These are phyloP conservation scores for Xyliphius kryptos DNA, from an alignment of 2,113 vertebrate genomes.

Conservation along the genomic window DNA sequence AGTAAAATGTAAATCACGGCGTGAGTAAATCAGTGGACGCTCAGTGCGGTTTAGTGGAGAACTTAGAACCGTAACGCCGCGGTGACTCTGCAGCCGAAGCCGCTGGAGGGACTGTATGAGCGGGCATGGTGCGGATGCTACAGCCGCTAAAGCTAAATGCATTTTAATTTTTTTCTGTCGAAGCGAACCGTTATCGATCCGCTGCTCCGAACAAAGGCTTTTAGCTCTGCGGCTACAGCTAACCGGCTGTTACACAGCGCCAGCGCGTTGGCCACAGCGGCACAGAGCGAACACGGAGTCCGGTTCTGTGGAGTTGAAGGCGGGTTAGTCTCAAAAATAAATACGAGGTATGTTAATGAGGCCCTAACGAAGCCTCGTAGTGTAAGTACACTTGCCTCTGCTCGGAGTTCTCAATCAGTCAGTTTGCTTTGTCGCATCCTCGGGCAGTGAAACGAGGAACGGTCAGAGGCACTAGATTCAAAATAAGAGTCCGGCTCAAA, in stretches of 20 bases:
- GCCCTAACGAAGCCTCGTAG: background rate
- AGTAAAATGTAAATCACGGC: no score
- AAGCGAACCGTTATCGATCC: conserved; percentile 8
- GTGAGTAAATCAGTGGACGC: no score
- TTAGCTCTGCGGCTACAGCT: conserved; percentile 18
- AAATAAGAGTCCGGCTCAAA: conserved; percentile 41
- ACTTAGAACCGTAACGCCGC: no score
- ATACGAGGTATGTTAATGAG: background rate
- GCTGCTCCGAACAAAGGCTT: conserved; percentile 33
- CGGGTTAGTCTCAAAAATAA: background rate
- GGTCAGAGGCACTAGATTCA: conserved; percentile 9
- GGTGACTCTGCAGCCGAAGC: no score
- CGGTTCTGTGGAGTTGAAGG: background rate
- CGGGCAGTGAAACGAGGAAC: conserved; percentile 28
- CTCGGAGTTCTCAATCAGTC: conserved; percentile 29
- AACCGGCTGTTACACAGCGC: conserved; percentile 5
- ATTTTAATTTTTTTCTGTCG: background rate
- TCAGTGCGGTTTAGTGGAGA: no score
- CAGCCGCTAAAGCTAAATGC: background rate
- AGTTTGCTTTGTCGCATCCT: conserved; percentile 41
- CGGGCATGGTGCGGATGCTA: no score
- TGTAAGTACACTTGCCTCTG: conserved; percentile 20
- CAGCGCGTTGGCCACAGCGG: conserved; percentile 2
- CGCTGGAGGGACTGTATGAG: no score
- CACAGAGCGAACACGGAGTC: background rate